Conservation (phyloP, 1,140 invertebrate species). For the Danaus melanippus region DNA sequence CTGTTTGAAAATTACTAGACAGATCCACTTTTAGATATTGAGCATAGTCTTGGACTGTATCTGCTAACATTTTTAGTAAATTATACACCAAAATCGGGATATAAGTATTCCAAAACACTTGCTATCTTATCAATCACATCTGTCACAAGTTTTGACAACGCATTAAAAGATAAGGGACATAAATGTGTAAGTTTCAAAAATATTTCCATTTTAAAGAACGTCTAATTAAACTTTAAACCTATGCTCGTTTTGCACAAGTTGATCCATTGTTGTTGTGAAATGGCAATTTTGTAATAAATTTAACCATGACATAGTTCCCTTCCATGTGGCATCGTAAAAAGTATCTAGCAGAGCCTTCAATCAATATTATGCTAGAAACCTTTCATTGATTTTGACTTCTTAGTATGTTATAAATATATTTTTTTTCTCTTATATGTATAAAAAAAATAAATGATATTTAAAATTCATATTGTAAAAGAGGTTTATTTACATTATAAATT, state of each 20-base stretch:
- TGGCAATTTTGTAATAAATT: conserved; percentile 20
- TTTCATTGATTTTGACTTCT: no score
- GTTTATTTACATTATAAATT: no score
- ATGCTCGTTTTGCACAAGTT: conserved; percentile 2
- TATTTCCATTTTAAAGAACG: conserved; percentile 35
- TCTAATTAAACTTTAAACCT: conserved; percentile 2
- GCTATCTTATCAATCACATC: conserved; percentile 47
- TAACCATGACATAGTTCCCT: conserved; percentile 1
- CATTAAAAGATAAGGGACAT: conserved; percentile 40
- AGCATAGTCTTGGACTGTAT: conserved; percentile 56
- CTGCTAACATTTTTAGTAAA: conserved; percentile 50
- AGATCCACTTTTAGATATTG: conserved; percentile 65
- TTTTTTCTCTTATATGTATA: no score
- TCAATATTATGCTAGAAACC: no score
- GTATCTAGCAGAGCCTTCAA: no score
- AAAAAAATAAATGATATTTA: no score
- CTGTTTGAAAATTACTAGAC: conserved; percentile 53
- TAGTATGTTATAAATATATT: no score
- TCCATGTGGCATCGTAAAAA: no score
- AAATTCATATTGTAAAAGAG: no score
- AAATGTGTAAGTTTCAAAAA: conserved; percentile 42
- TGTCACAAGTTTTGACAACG: conserved; percentile 54
- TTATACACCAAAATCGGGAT: conserved; percentile 53
- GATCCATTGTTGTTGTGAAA: conserved; percentile 8
- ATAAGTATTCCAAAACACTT: conserved; percentile 52